These are phyloP conservation scores for Chaetoderma sp. DNA, from an alignment of 2,888 invertebrate species.

Conservation along the genomic window DNA sequence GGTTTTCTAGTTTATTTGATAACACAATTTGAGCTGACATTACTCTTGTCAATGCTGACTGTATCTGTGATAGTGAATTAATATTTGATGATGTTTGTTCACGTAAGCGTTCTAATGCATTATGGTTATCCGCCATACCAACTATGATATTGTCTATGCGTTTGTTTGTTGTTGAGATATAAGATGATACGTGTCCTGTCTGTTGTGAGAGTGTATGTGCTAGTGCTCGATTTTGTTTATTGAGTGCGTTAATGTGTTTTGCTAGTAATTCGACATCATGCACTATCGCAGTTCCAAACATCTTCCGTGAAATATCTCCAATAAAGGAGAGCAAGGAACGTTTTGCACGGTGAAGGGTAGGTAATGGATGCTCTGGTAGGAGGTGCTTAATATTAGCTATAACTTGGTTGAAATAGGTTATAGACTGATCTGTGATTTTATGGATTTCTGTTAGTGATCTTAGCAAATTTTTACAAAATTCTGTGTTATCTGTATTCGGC, in stretches of 20 bases:
- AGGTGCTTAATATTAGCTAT: no score
- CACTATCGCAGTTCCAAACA: conserved; percentile 8
- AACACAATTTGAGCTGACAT: no score
- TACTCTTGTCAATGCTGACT: no score
- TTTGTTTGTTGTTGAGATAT: neutral
- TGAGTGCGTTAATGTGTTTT: neutral
- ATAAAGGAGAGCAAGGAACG: conserved; percentile 2
- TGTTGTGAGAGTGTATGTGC: neutral
- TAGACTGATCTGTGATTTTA: neutral
- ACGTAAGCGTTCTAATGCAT: neutral
- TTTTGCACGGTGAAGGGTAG: no score
- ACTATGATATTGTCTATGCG: neutral
- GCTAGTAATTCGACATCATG: conserved; percentile 9
- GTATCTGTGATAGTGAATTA: no score
- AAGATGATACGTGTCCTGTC: neutral
- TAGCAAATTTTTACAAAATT: neutral
- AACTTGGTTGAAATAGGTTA: no score
- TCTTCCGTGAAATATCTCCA: neutral
- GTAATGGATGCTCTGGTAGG: no score
- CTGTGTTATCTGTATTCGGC: no score
- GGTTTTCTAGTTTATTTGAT: neutral
- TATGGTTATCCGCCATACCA: neutral
- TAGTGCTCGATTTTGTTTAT: no score
- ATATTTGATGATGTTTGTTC: no score
- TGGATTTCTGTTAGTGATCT: neutral